Base-by-base conservation (phyloP, 2,113 vertebrate genomes). In the Saguinus midas region DNA sequence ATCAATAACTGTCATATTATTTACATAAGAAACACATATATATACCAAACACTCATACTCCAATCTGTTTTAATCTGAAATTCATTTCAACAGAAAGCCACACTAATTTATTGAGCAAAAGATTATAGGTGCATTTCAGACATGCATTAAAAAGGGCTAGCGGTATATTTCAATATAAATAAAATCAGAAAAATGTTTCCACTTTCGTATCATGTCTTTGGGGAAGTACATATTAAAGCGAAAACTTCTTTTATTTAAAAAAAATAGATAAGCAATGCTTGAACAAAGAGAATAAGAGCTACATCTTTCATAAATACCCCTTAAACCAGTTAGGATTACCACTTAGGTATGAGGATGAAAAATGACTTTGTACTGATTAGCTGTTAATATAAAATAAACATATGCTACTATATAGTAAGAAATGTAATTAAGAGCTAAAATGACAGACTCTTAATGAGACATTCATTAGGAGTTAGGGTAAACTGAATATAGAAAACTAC, bases 301-400 rank as follows among this genome's bases (percentile, higher is more conserved):
- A 83, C 73, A 11, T 48, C 58, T 95, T 86, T 68, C 21, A 90
- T 70, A 85, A 90, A 93, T 68, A 35, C 35, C 29, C 40, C 79
- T 79, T 81, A 85, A 61, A 57, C 35, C 48, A 90, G 87, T 81
- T 84, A 92, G 50, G 45, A 93, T 11, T 25, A 23, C 66, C 45
- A 87, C 16, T 16, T 45, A 90, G 66, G 37, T 76, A 86, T 57
- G 37, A 95, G 21, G 57, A 72, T 90, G 78, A 92, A 91, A 93
- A 95, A 92, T 80, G 52, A 89, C 61, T 95, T 35, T 80, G 84
- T 32, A 93, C 66, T 86, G 80, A 81, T 57, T 90, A 85, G 72
- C 73, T 90, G 25, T 89, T 80, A 96, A 75, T 93, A 93, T 13
- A 91, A 90, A 95, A 91, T 83, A 90, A 82, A 50, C 66, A 93